phyloP scores from a whole-genome alignment of 2,888 invertebrate species.

The Mayetiola destructor region DNA sequence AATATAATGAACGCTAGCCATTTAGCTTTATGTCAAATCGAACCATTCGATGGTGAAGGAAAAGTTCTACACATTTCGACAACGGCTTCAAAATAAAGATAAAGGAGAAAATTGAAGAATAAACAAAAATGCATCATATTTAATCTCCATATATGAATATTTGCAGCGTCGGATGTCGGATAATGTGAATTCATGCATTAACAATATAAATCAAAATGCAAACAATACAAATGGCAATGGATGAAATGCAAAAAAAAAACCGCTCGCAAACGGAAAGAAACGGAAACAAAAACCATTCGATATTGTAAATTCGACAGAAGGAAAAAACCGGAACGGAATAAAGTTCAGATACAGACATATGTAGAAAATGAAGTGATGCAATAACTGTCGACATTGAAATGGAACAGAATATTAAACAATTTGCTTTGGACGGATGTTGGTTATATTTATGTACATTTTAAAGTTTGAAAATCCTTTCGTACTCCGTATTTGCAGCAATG shows the following conservation, averaged over 20 bases:
- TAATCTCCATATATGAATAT: neutral
- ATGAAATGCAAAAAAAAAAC: neutral
- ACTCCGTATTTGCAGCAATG: no score
- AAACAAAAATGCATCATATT: neutral
- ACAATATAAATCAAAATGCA: slow-evolving; percentile 9
- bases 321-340: neutral
- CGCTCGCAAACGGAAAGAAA: neutral
- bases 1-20: no score
- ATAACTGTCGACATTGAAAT: slow-evolving; percentile 12
- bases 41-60: no score
- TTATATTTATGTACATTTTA: no score
- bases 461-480: no score
- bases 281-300: neutral
- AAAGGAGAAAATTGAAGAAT: neutral
- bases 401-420: slow-evolving; percentile 2
- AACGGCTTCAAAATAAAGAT: neutral
- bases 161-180: neutral
- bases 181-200: slow-evolving; percentile 11
- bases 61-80: neutral
- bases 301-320: neutral
- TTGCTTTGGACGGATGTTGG: no score
- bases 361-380: slow-evolving; percentile 10
- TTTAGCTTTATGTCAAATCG: no score
- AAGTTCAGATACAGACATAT: neutral
- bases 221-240: slow-evolving; percentile 1